Base-by-base conservation (phyloP, 53 echinoderm and acorn worm species). In the Zoroaster sp. region DNA sequence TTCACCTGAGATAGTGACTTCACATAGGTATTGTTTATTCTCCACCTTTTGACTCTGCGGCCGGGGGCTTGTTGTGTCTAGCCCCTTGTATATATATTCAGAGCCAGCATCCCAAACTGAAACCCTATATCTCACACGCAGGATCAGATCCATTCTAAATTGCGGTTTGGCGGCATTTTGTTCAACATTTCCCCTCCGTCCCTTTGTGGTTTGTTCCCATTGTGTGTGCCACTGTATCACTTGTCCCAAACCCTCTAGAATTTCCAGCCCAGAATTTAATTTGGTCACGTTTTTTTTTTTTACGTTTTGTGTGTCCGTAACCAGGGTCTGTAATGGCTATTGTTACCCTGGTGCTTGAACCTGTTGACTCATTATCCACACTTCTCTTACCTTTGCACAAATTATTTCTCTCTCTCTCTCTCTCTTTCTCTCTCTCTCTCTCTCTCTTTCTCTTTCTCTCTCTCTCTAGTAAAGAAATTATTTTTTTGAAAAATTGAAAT, bases 171-270 rank as follows among this genome's bases (percentile, higher is more conserved):
- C 38, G 78, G 55, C 55, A 32, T 55, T 78, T 78, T 78, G 55
- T 78, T 54, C 35, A 78, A 78, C 78, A 78, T 78, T 55, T 78
- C 63, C 78, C 78, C 78, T 53, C 78, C 54, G 59, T 53, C 51
- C 78, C 78, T 78, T 54, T 78, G 78, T 78, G 78, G 59, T 59
- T 78, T 78, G 78, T 78, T 78, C 78, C 78, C 78, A 78, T 78
- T 78, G 78, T 78, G 78, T 78, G 78, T n/a, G 59, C 78, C 59
- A 78, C 78, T 78, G 78, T 78, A 78, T 78, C 78, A 78, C 54
- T 78, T 78, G 78, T 78, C 78, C 78, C 63, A 36, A 59, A 54
- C 23, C 36, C 59, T 78, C 78, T 78, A 78, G 78, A 78, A 78
- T 78, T 78, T 78, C 78, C 63, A 55, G 78, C 55, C 3, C 78